Evolutionary conservation across 2,888 invertebrate genomes (phyloP).

Genomic region (Eupithecia centaureata): DNA sequence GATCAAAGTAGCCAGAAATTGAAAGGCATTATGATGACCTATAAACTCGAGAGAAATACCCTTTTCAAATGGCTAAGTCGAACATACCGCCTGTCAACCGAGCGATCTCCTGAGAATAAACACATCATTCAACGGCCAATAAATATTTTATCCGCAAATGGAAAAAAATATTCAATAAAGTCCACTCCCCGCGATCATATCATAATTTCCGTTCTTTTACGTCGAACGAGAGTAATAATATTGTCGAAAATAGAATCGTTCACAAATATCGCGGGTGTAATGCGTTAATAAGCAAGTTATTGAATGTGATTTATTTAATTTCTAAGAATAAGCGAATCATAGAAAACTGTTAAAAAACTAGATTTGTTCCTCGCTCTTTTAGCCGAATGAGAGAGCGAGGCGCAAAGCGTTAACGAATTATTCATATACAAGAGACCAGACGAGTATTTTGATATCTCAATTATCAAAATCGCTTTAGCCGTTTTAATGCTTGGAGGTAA

Average conservation of each 20-base stretch:
- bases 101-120: neutral
- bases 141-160: slow-evolving; percentile 27
- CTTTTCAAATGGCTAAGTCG: neutral
- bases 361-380: neutral
- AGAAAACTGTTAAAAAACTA: neutral
- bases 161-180: slow-evolving; percentile 22
- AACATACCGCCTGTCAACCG: neutral
- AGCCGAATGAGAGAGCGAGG: neutral
- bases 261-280: neutral
- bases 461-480: neutral
- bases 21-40: neutral
- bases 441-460: neutral
- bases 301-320: neutral
- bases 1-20: neutral
- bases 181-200: slow-evolving; percentile 8
- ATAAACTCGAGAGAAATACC: neutral
- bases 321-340: neutral
- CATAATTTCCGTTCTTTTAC: slow-evolving; percentile 14
- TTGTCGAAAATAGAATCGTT: neutral
- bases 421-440: neutral
- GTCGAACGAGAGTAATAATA: neutral
- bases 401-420: no score
- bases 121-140: slow-evolving; percentile 12
- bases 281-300: neutral
- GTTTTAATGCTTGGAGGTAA: neutral